Percentiles rank a stretch among this genome's conserved stretches.
These are phyloP conservation scores for Bufo bufo DNA, from an alignment of 2,113 vertebrate species.

Conservation along the genomic window DNA sequence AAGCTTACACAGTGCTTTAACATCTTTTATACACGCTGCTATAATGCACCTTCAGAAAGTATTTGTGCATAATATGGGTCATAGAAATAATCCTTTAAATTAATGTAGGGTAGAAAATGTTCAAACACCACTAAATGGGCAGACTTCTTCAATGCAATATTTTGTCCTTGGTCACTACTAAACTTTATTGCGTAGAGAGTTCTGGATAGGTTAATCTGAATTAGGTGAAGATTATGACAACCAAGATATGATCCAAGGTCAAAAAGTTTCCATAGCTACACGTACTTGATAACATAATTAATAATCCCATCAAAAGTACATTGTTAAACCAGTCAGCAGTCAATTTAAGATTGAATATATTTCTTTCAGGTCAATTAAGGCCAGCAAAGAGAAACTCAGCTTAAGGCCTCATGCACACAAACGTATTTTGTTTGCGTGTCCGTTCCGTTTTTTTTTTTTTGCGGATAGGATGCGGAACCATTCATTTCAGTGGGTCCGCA, in stretches of 20 bases:
- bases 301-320: neutral
- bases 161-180: neutral
- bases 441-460: too few relatives aligned
- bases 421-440: too few relatives aligned
- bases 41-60: neutral
- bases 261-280: neutral
- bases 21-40: slow-evolving; percentile 13
- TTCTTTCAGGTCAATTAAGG: neutral
- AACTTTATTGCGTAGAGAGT: neutral
- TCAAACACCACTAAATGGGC: neutral
- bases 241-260: neutral
- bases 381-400: neutral
- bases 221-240: neutral
- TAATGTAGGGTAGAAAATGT: neutral
- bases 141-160: neutral
- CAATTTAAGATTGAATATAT: neutral
- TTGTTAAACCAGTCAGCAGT: neutral
- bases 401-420: too few relatives aligned
- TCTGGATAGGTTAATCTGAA: neutral
- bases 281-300: too few relatives aligned
- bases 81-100: neutral
- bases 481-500: too few relatives aligned
- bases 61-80: neutral
- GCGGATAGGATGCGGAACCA: too few relatives aligned
- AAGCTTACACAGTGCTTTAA: slow-evolving; percentile 34